Base-by-base conservation (phyloP, 2,888 invertebrate species). In the Eulithis prunata region DNA sequence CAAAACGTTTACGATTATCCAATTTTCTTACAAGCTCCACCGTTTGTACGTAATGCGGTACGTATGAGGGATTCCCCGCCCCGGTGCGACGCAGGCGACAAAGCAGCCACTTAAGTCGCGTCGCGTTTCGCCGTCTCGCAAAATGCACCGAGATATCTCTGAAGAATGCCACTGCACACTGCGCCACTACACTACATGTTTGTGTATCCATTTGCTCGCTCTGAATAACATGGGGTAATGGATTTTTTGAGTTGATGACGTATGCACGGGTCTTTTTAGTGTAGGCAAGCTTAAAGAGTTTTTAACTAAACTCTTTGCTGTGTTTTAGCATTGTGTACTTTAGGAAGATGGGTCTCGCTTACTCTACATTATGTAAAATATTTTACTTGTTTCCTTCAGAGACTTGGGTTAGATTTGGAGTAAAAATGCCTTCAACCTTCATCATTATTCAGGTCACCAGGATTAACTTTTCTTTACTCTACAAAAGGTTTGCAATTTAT, bases 181-280 rank as follows among this genome's bases (percentile, higher is more conserved):
- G 70, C 21, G 49, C 77, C 75, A 76, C 75, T 73, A 75, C 78
- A 78, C 75, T 75, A 75, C 78, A 79, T 88, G 85, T 88, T 87
- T 89, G 87, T 86, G 80, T 82, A 86, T 83, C 85, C 87, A 87
- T 88, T 88, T 87, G 81, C 84, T 76, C 73, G 77, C 78, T 75
- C 78, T 79, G 80, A 81, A 83, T 77, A 76, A 75, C 76, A 74
- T 71, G 71, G 73, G 73, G 79, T 86, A 86, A 85, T 86, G 85
- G 84, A 84, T 84, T 86, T 85, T 80, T 78, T 77, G 71, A 75
- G 69, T 71, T 75, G 68, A 72, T 74, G 74, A 74, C 69, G 69
- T 71, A 64, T 69, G 68, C 62, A 64, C 74, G 71, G 41, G 14
- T 43, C 43, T 28, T 43, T 41, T 21, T 59, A 6, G 0, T n/a